These are phyloP conservation scores for Thalassarche chlororhynchos DNA, from an alignment of 2,113 vertebrate species.

Conservation along the genomic window DNA sequence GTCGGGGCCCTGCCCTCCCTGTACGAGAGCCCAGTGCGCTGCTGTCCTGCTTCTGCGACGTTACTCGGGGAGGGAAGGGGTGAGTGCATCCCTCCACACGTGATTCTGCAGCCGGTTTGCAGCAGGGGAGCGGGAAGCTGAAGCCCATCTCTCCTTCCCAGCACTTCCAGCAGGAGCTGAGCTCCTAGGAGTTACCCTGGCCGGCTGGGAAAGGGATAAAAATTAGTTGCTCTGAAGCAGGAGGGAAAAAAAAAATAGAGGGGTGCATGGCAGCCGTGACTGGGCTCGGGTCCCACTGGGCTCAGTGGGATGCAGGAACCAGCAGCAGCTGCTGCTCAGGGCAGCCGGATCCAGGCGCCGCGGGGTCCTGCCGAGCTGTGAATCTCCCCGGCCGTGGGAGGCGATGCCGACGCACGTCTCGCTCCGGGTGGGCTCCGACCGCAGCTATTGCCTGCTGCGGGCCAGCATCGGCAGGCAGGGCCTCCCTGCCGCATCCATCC, in stretches of 20 bases:
- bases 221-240: neutral
- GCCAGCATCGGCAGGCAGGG: neutral
- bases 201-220: fast-evolving
- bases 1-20: neutral
- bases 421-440: neutral
- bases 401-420: neutral
- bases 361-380: neutral
- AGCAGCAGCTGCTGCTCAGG: neutral
- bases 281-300: neutral
- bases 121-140: neutral
- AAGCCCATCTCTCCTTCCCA: neutral
- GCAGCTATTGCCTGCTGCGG: neutral
- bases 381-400: neutral
- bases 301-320: neutral
- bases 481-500: neutral
- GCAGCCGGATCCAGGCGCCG: neutral
- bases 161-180: neutral
- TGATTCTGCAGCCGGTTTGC: neutral
- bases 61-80: fast-evolving
- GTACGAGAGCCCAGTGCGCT: fast-evolving
- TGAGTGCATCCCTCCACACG: fast-evolving
- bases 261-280: neutral
- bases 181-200: neutral
- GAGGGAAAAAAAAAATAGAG: neutral
- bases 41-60: fast-evolving